Conservation (phyloP, 1,140 invertebrate genomes). For the Pachypeltis micranthus region DNA sequence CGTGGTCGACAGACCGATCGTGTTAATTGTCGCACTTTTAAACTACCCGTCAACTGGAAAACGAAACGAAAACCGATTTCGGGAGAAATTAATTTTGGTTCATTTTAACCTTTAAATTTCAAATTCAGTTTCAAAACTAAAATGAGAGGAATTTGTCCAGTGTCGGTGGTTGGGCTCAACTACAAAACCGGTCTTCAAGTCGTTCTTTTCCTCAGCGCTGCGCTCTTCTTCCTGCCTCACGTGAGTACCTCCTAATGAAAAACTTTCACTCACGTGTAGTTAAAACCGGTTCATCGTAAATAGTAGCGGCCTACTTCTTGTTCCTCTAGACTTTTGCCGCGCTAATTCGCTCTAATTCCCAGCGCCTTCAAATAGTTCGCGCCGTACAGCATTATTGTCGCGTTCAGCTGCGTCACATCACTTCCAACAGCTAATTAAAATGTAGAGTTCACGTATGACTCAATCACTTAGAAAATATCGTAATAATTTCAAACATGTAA, state of each 20-base stretch:
- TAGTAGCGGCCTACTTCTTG: no score
- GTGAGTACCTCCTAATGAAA: not conserved
- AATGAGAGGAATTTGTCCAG: not conserved
- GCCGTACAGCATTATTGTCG: no score
- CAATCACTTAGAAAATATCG: no score
- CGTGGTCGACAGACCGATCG: not conserved
- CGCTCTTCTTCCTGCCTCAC: not conserved
- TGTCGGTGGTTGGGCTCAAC: not conserved
- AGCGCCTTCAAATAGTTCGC: no score
- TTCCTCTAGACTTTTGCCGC: no score
- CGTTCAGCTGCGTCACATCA: no score
- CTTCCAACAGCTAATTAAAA: no score
- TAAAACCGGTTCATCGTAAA: no score
- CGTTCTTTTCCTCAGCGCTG: not conserved
- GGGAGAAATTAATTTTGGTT: not conserved
- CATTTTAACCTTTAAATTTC: not conserved
- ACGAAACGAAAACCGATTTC: not conserved
- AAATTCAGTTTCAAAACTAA: not conserved
- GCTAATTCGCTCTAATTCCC: no score
- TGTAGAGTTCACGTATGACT: no score
- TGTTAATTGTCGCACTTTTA: no score
- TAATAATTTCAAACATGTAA: no score
- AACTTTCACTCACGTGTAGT: not conserved
- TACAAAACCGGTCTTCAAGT: not conserved
- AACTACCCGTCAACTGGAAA: not conserved